phyloP scores from a whole-genome alignment of 2,797 vertebrate species.

The Anomalospiza imberbis region DNA sequence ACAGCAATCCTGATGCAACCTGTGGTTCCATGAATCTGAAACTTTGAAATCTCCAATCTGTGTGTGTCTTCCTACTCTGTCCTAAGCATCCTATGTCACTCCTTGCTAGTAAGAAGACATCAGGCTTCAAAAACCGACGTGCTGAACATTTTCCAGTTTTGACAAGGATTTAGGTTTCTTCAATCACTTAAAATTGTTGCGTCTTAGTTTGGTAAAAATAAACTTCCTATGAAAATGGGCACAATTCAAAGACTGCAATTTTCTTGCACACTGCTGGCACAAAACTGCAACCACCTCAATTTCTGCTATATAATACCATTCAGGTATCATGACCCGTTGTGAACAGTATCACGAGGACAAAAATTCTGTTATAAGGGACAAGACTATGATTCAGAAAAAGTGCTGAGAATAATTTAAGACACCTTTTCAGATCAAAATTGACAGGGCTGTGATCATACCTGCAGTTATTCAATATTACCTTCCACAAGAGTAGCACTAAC shows the following conservation, averaged over 20 bases:
- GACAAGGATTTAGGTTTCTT: not conserved
- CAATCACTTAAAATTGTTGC: not conserved
- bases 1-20: not conserved
- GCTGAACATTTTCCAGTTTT: not conserved
- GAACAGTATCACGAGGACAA: not conserved
- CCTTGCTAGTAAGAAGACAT: not conserved
- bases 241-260: not conserved
- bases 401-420: not conserved
- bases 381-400: not conserved
- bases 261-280: not conserved
- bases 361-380: not conserved
- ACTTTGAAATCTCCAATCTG: not conserved
- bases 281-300: not conserved
- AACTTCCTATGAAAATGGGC: not conserved
- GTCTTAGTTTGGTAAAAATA: not conserved
- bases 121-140: not conserved
- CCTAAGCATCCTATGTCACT: rapidly evolving
- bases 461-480: not conserved
- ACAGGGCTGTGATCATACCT: not conserved
- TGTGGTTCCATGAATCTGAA: not conserved
- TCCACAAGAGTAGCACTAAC: not conserved
- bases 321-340: not conserved
- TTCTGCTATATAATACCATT: not conserved
- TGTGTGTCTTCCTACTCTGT: not conserved
- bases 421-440: not conserved